Evolutionary conservation across 2,888 invertebrate genomes (phyloP), one percentile per base, ranked within the genome.

Genomic region (Drosophila kokeensis): DNA sequence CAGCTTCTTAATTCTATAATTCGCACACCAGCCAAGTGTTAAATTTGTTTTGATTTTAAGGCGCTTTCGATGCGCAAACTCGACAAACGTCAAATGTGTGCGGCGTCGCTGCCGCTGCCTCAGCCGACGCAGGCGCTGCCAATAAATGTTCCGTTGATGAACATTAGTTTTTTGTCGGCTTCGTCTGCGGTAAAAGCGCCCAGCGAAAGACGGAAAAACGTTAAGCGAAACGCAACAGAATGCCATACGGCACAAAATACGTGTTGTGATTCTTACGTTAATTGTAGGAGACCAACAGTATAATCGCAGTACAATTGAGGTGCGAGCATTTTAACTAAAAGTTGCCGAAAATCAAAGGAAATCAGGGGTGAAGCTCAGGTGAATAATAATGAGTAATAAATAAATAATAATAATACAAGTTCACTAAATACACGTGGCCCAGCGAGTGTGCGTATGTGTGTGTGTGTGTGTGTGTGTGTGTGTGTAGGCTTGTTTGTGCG

Each of bases 11-110:
- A 2, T 10, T 15, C 36, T 29, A 11, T 13, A 24, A 29, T n/a
- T 34, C 0, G 40, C 8, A 2, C 18, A 10, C 50, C 40, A 50
- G 30, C n/a, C 34, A 45, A 55, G 78, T 59, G 71, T 80, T 74
- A 72, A 69, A 24, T 29, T 79, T 80, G 81, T 80, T 80, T 80
- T 80, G 72, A 62, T 81, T 78, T 53, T 21, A 34, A 49, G 13
- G 21, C 40, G 10, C 1, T 8, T 21, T 24, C 15, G 24, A 2
- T 65, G 80, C 80, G 80, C 75, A 75, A 64, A 55, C 67, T 49
- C 67, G 32, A 10, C 59, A 66, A 69, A 61, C 34, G 79, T 81
- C 81, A 78, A 38, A 50, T 18, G 27, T 27, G 10, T 2, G 40
- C 24, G 29, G 15, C 40, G 62, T 30, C 30, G 55, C 75, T 49